Base-by-base conservation (phyloP, 1,140 invertebrate species). In the Calosoma granatense region DNA sequence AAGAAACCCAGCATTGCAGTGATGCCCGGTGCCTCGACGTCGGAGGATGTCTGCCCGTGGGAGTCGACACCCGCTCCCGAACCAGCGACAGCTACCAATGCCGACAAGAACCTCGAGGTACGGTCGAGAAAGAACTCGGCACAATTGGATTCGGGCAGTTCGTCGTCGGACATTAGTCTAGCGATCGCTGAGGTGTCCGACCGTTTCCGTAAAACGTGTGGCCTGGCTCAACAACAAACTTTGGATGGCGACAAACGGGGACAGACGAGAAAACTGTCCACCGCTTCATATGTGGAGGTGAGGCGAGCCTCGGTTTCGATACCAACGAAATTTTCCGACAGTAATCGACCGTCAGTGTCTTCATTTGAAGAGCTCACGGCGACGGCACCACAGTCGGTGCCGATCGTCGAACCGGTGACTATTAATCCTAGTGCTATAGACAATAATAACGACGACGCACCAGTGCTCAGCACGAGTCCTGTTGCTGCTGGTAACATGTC, bases 81-180 rank as follows among this genome's bases (percentile, higher is more conserved):
- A 12, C 20, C 20, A 54, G 22, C 30, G 20, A 54, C 26, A n/a
- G 26, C 6, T 6, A 36, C 6, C 6, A 6, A 9, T 6, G 6
- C 15, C 20, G 15, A 21, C 15, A 54, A 54, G 20, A n/a, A 21
- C 6, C 51, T 57, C 14, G 65, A 61, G 15, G 63, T 65, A 1
- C 57, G 65, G 36, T 78, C 78, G 4, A 69, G 78, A 0, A 81
- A 80, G 60, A 81, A 80, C 60, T 80, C 78, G 0, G 69, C 70
- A 9, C 78, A 79, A 60, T 52, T 81, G 23, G 78, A 81, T 60
- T 80, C 77, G 14, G 77, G 73, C 58, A 80, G 78, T 65, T 87
- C 85, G 1, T 88, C 85, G 1, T 87, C 86, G 1, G 86, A 88
- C 67, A 77, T 84, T 55, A 85, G 82, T 65, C 72, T 77, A n/a